Conservation (phyloP, 2,113 vertebrate species). For the Pomatostomus ruficeps region DNA sequence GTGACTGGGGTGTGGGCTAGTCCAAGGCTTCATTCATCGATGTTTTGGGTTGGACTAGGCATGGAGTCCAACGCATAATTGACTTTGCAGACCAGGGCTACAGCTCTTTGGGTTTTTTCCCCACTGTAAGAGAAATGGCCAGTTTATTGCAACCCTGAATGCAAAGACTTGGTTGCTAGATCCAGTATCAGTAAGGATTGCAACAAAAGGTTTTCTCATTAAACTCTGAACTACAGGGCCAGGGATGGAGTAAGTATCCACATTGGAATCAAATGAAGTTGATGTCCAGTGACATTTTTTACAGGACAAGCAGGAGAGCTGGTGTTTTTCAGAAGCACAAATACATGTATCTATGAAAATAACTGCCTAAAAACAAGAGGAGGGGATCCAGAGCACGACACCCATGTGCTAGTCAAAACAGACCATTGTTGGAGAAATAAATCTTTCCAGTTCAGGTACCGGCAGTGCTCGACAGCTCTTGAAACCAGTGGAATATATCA, state of each 20-base stretch:
- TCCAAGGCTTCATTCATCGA: background rate
- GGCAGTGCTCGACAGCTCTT: background rate
- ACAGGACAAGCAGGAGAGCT: background rate
- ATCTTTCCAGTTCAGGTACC: background rate
- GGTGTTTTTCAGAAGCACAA: background rate
- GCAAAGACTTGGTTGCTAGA: background rate
- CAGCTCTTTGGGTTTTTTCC: background rate
- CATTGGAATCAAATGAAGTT: accelerated
- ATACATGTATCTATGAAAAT: background rate
- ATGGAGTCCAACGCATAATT: background rate
- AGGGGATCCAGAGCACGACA: background rate
- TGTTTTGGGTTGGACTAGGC: background rate
- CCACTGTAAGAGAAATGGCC: background rate
- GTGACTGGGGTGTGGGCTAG: background rate
- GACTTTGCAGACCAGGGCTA: background rate
- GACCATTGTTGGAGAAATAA: background rate
- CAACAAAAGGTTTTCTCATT: background rate
- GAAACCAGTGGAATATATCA: background rate
- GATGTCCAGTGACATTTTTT: background rate
- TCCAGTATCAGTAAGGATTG: background rate
- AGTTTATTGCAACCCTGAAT: background rate
- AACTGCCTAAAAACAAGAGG: background rate
- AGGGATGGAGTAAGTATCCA: background rate
- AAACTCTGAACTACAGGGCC: background rate
- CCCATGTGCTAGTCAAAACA: background rate